Conservation (phyloP, 2,888 invertebrate species). For the Autographa gamma region DNA sequence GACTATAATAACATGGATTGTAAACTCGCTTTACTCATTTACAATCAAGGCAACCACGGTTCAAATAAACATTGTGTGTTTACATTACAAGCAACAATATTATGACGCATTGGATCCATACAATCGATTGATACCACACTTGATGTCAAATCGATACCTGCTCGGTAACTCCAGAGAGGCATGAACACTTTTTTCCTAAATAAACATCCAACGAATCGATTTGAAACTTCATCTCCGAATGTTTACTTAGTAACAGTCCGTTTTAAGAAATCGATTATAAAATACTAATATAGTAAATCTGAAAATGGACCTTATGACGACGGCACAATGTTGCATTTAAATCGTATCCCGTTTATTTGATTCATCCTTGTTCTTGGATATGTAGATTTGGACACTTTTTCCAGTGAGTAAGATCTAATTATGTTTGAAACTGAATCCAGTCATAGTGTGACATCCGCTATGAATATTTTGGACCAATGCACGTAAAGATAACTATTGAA, state of each 20-base stretch:
- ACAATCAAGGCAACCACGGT: conserved; percentile 48
- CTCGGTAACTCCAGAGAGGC: conserved; percentile 55
- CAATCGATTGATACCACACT: conserved; percentile 77
- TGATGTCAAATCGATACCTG: conserved; percentile 71
- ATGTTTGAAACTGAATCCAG: conserved; percentile 51
- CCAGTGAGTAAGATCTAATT: conserved; percentile 56
- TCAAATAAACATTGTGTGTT: conserved; percentile 54
- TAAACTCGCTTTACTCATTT: conserved; percentile 47
- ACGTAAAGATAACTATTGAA: conserved; percentile 60
- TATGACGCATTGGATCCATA: conserved; percentile 66
- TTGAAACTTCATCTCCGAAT: conserved; percentile 81
- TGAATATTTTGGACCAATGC: conserved; percentile 68
- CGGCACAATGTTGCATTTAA: conserved; percentile 43
- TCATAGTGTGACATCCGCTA: conserved; percentile 73
- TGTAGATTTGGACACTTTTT: conserved; percentile 62
- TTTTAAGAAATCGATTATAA: conserved; percentile 81
- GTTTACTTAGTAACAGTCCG: conserved; percentile 87
- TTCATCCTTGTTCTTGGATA: conserved; percentile 52
- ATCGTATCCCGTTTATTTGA: conserved; percentile 16
- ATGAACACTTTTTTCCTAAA: conserved; percentile 80
- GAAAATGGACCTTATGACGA: conserved; percentile 58
- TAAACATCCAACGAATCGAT: conserved; percentile 84
- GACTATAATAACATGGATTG: conserved; percentile 30
- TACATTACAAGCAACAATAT: conserved; percentile 65
- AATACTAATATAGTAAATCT: conserved; percentile 29